These are phyloP conservation scores for Diglossa cyanea DNA, from an alignment of 2,797 vertebrate genomes.

Conservation along the genomic window DNA sequence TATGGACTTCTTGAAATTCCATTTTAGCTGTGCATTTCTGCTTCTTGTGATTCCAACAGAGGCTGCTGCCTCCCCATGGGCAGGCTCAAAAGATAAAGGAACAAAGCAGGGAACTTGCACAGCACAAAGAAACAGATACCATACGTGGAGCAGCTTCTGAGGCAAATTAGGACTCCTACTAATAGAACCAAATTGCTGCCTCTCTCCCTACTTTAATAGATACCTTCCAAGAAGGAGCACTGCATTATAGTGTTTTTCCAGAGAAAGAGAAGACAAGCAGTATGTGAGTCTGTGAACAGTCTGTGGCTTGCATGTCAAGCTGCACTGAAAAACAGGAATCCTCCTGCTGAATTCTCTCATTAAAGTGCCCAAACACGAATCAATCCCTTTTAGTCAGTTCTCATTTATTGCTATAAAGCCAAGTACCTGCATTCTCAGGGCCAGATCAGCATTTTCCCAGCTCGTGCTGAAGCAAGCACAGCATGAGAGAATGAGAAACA, in stretches of 20 bases:
- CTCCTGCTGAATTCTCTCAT: constrained; percentile 14
- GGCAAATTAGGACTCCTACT: constrained; percentile 1
- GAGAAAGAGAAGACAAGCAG: not conserved
- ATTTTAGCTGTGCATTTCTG: constrained; percentile 24
- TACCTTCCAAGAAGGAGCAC: not conserved
- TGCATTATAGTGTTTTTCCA: not conserved
- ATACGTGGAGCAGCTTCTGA: not conserved
- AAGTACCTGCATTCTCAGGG: constrained; percentile 8
- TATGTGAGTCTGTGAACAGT: not conserved
- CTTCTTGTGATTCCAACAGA: constrained; percentile 33
- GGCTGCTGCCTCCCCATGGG: not conserved
- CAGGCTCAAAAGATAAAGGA: constrained; percentile 39
- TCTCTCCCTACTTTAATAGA: not conserved
- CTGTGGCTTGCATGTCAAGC: not conserved
- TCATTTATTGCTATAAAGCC: constrained; percentile 42
- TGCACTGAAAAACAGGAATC: not conserved
- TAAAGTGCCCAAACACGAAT: not conserved
- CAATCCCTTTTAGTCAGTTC: not conserved
- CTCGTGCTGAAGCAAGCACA: not conserved
- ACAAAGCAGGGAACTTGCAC: constrained; percentile 32
- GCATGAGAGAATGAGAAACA: not conserved
- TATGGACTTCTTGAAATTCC: not conserved
- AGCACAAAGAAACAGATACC: constrained; percentile 22
- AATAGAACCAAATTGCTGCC: constrained; percentile 32
- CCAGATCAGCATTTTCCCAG: constrained; percentile 5